These are phyloP conservation scores for Ceyx margarethae DNA, from an alignment of 2,113 vertebrate species.

Conservation along the genomic window DNA sequence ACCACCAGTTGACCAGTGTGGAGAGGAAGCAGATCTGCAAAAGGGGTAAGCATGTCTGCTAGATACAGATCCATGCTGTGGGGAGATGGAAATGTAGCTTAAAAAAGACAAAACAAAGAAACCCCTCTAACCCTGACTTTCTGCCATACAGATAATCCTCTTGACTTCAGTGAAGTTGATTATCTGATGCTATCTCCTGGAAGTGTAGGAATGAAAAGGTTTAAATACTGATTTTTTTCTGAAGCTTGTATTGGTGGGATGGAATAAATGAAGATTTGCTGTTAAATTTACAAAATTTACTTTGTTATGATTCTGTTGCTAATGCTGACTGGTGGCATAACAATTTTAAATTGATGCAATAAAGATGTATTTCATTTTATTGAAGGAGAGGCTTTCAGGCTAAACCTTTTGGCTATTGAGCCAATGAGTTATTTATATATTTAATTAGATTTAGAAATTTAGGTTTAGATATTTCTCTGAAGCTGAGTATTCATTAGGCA, in stretches of 20 bases:
- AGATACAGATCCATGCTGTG: fast-evolving
- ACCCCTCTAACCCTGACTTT: neutral
- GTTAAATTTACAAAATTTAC: neutral
- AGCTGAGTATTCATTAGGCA: neutral
- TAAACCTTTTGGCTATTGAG: neutral
- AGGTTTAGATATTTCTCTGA: neutral
- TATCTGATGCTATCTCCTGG: neutral
- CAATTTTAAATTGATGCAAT: neutral
- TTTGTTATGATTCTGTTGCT: neutral
- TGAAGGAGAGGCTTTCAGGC: neutral
- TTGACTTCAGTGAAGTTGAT: neutral
- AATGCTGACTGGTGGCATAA: neutral
- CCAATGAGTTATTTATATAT: too few species aligned
- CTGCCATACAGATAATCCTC: neutral
- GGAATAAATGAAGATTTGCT: neutral
- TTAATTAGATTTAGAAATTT: too few species aligned
- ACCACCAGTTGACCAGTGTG: neutral
- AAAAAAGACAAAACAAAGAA: neutral
- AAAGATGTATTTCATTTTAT: neutral
- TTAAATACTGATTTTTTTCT: neutral
- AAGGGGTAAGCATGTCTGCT: neutral
- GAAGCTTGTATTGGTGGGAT: neutral
- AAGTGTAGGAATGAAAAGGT: neutral
- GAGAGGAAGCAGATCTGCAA: neutral
- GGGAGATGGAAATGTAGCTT: neutral